Conservation (phyloP, 2,113 vertebrate species). For the Cichladusa arquata region DNA sequence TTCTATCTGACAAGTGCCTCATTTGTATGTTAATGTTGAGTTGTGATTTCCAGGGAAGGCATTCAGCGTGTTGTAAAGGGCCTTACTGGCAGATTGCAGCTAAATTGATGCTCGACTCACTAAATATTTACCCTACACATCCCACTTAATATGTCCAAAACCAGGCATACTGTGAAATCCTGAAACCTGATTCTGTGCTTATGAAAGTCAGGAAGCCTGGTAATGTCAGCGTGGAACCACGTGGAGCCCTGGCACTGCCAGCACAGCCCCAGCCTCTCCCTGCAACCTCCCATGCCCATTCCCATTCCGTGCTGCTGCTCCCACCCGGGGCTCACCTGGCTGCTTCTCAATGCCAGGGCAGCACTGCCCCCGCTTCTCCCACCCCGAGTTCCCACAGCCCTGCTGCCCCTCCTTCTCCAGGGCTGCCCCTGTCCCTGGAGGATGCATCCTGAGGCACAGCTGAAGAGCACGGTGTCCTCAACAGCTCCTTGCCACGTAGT, state of each 20-base stretch:
- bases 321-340: background rate
- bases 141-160: constrained; percentile 68
- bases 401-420: background rate
- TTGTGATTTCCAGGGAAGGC: constrained; percentile 57
- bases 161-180: constrained; percentile 59
- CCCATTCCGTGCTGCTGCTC: background rate
- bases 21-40: constrained; percentile 69
- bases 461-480: background rate
- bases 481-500: background rate
- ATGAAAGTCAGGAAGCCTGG: constrained; percentile 29
- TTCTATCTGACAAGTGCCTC: constrained; percentile 29
- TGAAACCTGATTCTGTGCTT: constrained; percentile 46
- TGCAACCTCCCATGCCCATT: background rate
- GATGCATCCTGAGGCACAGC: background rate
- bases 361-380: rapidly evolving
- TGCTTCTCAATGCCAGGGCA: background rate
- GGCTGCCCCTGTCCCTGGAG: background rate
- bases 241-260: rapidly evolving
- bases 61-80: constrained; percentile 50
- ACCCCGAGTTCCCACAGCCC: background rate
- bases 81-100: constrained; percentile 63
- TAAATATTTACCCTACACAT: constrained; percentile 68
- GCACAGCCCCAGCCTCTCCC: background rate
- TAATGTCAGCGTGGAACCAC: background rate
- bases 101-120: constrained; percentile 59